Conservation (phyloP, 2,888 invertebrate species). For the Branchellion lobata region DNA sequence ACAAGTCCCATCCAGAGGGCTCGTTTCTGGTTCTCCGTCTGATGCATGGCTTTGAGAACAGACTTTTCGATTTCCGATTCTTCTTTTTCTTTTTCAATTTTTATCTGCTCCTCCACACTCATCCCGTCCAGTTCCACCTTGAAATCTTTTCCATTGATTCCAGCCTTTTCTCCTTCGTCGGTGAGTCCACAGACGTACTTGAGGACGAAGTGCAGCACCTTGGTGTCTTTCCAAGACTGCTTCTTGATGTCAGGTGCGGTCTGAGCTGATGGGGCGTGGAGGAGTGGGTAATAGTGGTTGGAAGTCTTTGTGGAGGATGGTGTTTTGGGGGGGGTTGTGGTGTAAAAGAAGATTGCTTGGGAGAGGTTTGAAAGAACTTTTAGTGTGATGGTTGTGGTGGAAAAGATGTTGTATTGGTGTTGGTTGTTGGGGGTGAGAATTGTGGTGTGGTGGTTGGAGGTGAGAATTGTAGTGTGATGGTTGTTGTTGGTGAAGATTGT, state of each 20-base stretch:
- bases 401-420: too few relatives aligned
- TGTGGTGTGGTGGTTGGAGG: too few relatives aligned
- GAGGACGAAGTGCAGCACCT: slow-evolving; percentile 22
- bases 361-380: too few relatives aligned
- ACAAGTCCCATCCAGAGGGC: slow-evolving; percentile 43
- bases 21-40: slow-evolving; percentile 41
- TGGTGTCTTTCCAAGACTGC: background rate
- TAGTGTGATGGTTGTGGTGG: too few relatives aligned
- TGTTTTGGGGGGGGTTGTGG: slow-evolving; percentile 32
- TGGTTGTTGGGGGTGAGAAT: too few relatives aligned
- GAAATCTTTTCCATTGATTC: background rate
- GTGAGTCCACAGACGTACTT: slow-evolving; percentile 47
- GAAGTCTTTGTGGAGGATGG: slow-evolving; percentile 2
- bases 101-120: slow-evolving; percentile 18
- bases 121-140: slow-evolving; percentile 12
- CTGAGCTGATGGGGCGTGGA: background rate
- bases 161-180: background rate
- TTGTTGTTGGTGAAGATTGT: too few relatives aligned
- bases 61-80: slow-evolving; percentile 32
- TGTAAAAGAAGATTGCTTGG: too few relatives aligned
- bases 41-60: slow-evolving; percentile 43
- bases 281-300: too few relatives aligned
- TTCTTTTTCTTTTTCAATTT: slow-evolving; percentile 24
- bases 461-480: too few relatives aligned
- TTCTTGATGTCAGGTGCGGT: too few relatives aligned